Conservation (phyloP, 2,113 vertebrate genomes). For the Struthidea cinerea region DNA sequence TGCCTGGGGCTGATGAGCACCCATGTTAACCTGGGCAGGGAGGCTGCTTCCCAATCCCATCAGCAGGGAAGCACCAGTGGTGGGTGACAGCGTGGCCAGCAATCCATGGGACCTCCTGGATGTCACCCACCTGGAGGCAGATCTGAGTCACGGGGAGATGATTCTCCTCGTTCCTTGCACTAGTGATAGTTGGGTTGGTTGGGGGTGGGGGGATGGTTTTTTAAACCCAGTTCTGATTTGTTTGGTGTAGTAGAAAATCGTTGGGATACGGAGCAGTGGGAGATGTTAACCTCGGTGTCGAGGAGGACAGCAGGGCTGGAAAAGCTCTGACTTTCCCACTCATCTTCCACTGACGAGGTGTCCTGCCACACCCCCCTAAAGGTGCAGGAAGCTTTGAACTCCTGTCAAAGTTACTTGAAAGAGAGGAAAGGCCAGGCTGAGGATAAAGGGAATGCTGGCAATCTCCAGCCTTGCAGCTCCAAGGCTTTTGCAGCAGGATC, state of each 20-base stretch:
- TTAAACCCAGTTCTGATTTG: neutral
- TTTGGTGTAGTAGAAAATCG: neutral
- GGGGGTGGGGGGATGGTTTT: neutral
- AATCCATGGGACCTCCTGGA: neutral
- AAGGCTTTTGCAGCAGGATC: neutral
- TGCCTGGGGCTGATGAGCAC: neutral
- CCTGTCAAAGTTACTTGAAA: neutral
- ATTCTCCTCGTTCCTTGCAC: neutral
- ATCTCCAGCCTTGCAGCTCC: neutral
- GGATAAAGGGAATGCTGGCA: neutral
- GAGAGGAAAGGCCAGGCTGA: neutral
- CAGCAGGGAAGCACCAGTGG: neutral
- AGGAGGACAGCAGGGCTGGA: neutral
- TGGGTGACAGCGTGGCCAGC: accelerated
- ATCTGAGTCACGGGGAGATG: neutral
- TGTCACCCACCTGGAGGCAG: neutral
- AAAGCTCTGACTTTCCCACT: neutral
- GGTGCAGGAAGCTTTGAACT: neutral
- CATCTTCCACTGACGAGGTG: neutral
- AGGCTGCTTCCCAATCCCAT: neutral
- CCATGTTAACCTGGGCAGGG: accelerated
- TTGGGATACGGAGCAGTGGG: accelerated
- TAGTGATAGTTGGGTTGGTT: neutral
- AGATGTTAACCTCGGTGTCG: accelerated
- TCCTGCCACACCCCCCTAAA: neutral